Conservation (phyloP, 2,113 vertebrate genomes). For the Bufo gargarizans region DNA sequence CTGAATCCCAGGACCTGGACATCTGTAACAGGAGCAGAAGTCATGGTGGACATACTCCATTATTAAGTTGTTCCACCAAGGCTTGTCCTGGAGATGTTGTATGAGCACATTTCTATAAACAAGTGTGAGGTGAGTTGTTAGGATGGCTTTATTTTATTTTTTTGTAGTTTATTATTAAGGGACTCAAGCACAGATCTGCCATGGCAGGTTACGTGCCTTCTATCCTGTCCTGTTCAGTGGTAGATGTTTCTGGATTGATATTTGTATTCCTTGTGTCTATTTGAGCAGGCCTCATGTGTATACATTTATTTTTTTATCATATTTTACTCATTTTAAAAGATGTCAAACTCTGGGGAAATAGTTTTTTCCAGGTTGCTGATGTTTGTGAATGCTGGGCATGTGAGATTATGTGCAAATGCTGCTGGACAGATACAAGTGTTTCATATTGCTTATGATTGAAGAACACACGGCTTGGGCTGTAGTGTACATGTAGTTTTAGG, state of each 20-base stretch:
- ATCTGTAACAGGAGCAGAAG: neutral
- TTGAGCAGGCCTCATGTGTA: constrained; percentile 89
- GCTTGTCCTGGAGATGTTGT: neutral
- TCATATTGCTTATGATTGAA: constrained; percentile 8
- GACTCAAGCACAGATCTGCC: constrained; percentile 69
- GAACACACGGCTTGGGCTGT: neutral
- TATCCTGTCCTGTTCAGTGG: constrained; percentile 62
- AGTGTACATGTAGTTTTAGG: neutral
- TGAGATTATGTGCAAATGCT: constrained; percentile 62
- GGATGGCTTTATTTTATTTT: neutral
- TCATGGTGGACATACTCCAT: neutral
- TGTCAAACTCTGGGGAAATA: constrained; percentile 56
- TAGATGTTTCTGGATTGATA: constrained; percentile 65
- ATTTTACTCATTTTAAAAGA: constrained; percentile 56
- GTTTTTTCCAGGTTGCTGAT: constrained; percentile 54
- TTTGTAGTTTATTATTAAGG: constrained; percentile 66
- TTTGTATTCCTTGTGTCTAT: constrained; percentile 67
- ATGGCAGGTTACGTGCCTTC: constrained; percentile 62
- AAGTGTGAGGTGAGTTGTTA: neutral
- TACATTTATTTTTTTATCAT: constrained; percentile 65
- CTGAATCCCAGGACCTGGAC: neutral
- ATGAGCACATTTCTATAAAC: neutral
- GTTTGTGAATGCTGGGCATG: constrained; percentile 68
- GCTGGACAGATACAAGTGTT: constrained; percentile 65
- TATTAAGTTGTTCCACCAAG: neutral